These are phyloP conservation scores for Drosophila sp. DNA, from an alignment of 1,140 invertebrate genomes.

Conservation along the genomic window DNA sequence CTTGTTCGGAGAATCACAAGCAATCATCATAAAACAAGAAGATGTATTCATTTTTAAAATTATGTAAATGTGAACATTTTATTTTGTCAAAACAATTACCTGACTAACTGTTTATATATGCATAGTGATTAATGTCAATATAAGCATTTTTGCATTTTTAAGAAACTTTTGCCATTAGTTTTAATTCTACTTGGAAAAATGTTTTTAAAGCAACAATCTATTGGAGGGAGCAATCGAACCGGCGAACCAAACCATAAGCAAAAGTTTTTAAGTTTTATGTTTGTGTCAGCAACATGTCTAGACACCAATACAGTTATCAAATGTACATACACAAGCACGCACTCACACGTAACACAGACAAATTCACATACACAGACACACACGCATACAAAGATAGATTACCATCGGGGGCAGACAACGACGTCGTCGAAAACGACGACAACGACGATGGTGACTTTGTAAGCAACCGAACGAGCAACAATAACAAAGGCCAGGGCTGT, in stretches of 20 bases:
- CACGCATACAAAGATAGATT: conserved; percentile 40
- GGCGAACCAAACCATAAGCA: conserved; percentile 46
- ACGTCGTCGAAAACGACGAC: conserved; percentile 12
- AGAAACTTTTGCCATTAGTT: conserved; percentile 13
- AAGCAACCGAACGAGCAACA: conserved; percentile 40
- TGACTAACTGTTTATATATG: not conserved
- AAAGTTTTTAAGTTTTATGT: conserved; percentile 27
- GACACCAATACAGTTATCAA: conserved; percentile 50
- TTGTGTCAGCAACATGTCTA: conserved; percentile 58
- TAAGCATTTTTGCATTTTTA: conserved; percentile 15
- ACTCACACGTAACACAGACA: conserved; percentile 25
- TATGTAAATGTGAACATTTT: too few relatives aligned
- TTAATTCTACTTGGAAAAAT: conserved; percentile 9
- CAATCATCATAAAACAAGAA: too few relatives aligned
- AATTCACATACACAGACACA: conserved; percentile 19
- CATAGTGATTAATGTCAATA: conserved; percentile 11
- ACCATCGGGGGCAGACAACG: conserved; percentile 49
- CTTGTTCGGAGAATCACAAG: too few relatives aligned
- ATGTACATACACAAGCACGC: conserved; percentile 4
- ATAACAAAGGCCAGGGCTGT: conserved; percentile 67
- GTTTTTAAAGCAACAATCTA: conserved; percentile 24
- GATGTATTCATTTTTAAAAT: too few relatives aligned
- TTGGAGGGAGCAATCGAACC: conserved; percentile 24
- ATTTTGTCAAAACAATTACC: too few relatives aligned
- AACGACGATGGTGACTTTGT: conserved; percentile 33